Conservation (phyloP, 2,888 invertebrate species). For the Corythucha ciliata region DNA sequence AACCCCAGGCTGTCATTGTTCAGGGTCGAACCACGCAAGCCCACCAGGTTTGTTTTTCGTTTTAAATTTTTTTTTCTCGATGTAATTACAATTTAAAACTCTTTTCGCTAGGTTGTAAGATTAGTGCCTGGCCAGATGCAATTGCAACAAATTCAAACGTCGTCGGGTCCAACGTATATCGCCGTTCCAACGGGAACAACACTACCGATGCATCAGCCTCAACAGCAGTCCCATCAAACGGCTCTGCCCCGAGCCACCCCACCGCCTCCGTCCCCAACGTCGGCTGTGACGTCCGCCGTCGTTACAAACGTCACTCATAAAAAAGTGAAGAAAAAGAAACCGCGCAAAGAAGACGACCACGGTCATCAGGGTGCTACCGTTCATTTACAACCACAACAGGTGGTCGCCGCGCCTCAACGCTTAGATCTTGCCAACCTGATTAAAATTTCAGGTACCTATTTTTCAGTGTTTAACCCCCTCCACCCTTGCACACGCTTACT, state of each 20-base stretch:
- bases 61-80: not conserved
- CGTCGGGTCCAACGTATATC: constrained; percentile 44
- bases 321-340: constrained; percentile 49
- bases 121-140: constrained; percentile 41
- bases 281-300: constrained; percentile 2
- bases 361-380: too few relatives aligned
- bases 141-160: constrained; percentile 45
- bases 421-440: constrained; percentile 63
- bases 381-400: too few relatives aligned
- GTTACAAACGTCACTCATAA: constrained; percentile 38
- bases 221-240: too few relatives aligned
- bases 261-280: constrained; percentile 21
- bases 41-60: constrained; percentile 31
- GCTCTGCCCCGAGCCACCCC: constrained; percentile 18
- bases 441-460: constrained; percentile 54
- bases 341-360: constrained; percentile 47
- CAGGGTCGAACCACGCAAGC: constrained; percentile 34
- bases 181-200: constrained; percentile 39
- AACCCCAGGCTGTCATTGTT: constrained; percentile 33
- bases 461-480: too few relatives aligned
- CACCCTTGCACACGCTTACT: too few relatives aligned
- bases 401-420: constrained; percentile 39
- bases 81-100: not conserved
- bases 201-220: too few relatives aligned
- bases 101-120: constrained; percentile 38